Base-by-base conservation (phyloP, 2,888 invertebrate species). In the Protophormia terraenovae region DNA sequence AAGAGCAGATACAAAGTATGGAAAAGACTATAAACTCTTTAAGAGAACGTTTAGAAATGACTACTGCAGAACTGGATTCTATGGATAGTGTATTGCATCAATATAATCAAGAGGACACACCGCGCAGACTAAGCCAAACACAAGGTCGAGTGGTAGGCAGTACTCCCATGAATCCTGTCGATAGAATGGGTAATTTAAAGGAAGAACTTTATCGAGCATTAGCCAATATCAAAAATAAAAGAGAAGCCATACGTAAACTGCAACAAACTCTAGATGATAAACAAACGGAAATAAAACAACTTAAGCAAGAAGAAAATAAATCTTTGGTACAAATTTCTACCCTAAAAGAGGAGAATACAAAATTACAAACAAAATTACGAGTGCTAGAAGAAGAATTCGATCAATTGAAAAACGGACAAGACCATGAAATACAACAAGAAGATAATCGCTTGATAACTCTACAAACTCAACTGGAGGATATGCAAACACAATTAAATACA, bases 201-300 rank as follows among this genome's bases (percentile, higher is more conserved):
- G 91, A 91, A 47, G 94, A 94, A 90, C 89, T 94, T 0, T 92
- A 88, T 64, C 92, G 93, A 32, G 93, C 93, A 22, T 88, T 94
- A 19, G 90, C 90, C 16, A 93, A 92, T 22, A 92, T 93, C 53
- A 93, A 93, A 73, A 88, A 89, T 1, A 94, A 94, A 86, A 91
- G 93, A n/a, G 94, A 94, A 82, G 93, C 94, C 87, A 93, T 94
- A 47, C 92, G 92, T n/a, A 92, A 91, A 53, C 87, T 94, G 27
- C 93, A 93, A 80, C 92, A 93, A 27, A 86, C 88, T 2, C 47
- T 93, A 2, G 88, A 89, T 0, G 89, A 89, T 4, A 91, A 90
- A 53, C 88, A 89, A 35, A 78, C 85, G 0, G 91, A 92, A 66
- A 87, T 92, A 53, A 89, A 90, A 12, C 77, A 67, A 3, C 77